A percentile compares a stretch with the other conserved stretches of the same genome.
phyloP scores from a whole-genome alignment of 2,113 vertebrate species.

The Vulpes lagopus region DNA sequence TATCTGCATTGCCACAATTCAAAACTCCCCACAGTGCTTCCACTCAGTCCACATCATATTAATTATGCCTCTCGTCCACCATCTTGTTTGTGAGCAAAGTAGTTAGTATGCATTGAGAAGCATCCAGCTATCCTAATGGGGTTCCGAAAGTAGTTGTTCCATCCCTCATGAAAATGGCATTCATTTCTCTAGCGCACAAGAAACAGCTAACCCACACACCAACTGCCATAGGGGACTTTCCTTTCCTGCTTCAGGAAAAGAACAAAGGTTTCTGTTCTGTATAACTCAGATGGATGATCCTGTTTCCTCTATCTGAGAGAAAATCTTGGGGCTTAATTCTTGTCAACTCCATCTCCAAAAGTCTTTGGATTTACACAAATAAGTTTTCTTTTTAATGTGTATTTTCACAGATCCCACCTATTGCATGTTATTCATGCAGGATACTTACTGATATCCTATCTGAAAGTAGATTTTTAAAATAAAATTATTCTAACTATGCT shows the following conservation, averaged over 20 bases:
- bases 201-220: not conserved
- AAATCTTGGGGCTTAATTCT: constrained; percentile 25
- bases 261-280: constrained; percentile 34
- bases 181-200: not conserved
- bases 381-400: not conserved
- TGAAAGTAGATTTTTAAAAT: not conserved
- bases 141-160: not conserved
- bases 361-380: not conserved
- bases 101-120: constrained; percentile 63
- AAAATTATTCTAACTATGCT: not conserved
- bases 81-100: constrained; percentile 66
- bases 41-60: constrained; percentile 61
- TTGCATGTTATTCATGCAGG: not conserved
- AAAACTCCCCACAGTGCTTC: constrained; percentile 74
- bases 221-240: not conserved
- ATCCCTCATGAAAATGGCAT: constrained; percentile 31
- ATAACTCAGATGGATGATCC: not conserved
- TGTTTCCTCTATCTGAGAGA: constrained; percentile 5
- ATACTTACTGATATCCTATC: not conserved
- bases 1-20: constrained; percentile 79
- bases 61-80: constrained; percentile 70
- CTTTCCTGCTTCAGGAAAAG: constrained; percentile 4
- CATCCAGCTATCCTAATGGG: not conserved
- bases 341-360: not conserved
- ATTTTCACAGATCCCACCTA: not conserved